Percentiles rank a stretch among this genome's conserved stretches.
Evolutionary conservation across 2,888 invertebrate genomes (phyloP).

Genomic region (Drosophila glabriapex): DNA sequence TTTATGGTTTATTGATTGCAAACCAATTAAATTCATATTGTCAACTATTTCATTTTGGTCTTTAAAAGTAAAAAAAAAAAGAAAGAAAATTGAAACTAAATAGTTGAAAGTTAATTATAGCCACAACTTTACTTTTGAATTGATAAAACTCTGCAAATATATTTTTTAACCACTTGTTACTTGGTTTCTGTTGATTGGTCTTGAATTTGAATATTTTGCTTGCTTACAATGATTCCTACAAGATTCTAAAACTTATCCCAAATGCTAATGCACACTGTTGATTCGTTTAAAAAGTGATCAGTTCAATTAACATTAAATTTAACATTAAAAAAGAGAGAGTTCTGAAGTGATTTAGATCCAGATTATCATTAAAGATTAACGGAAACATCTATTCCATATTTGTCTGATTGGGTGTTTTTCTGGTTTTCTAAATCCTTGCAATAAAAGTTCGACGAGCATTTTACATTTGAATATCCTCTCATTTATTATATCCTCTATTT

Average conservation of each 20-base stretch:
- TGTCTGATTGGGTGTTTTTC: not conserved
- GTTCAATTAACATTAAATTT: not conserved
- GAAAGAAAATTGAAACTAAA: not conserved
- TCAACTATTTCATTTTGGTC: not conserved
- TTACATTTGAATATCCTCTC: not conserved
- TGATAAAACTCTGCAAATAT: not conserved
- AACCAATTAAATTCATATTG: not conserved
- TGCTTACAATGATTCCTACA: not conserved
- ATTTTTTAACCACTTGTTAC: not conserved
- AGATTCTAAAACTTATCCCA: not conserved
- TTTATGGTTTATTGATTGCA: slow-evolving; percentile 3
- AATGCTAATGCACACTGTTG: not conserved
- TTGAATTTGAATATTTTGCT: not conserved
- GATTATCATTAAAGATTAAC: not conserved
- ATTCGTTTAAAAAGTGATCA: not conserved
- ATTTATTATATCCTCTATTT: not conserved
- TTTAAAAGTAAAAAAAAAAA: not conserved
- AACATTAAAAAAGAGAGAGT: not conserved
- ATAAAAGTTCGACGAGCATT: not conserved
- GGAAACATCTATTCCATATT: too few relatives aligned
- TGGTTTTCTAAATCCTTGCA: not conserved
- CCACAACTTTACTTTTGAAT: not conserved
- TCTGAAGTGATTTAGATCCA: not conserved
- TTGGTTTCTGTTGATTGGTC: not conserved
- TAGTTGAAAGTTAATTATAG: not conserved